A percentile compares a stretch with the other conserved stretches of the same genome.
Evolutionary conservation across 2,888 invertebrate species (phyloP).

Genomic region (Tortricodes alternella): DNA sequence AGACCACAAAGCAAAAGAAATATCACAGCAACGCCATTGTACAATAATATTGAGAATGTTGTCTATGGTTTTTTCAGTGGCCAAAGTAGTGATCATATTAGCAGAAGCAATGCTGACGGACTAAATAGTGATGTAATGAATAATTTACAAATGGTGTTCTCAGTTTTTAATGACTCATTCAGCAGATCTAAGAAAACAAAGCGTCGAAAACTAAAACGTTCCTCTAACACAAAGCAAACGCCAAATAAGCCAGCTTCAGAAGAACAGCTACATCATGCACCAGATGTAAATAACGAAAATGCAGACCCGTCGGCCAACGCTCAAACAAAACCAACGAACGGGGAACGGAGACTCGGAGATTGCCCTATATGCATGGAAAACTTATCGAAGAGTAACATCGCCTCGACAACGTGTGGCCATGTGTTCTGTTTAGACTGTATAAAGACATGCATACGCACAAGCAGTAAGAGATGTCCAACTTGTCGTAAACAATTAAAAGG

Average conservation of each 20-base stretch:
- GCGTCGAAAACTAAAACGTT: neutral
- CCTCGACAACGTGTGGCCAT: constrained; percentile 62
- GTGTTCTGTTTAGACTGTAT: constrained; percentile 59
- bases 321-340: neutral
- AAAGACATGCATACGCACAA: constrained; percentile 41
- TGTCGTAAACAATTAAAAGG: constrained; percentile 52
- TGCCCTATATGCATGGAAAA: constrained; percentile 62
- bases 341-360: constrained; percentile 41
- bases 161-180: neutral
- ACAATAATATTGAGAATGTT: neutral
- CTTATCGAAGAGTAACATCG: constrained; percentile 43
- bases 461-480: constrained; percentile 55
- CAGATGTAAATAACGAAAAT: constrained; percentile 5
- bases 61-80: constrained; percentile 7
- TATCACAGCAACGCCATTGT: neutral
- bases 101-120: neutral
- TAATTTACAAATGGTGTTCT: neutral
- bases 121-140: neutral
- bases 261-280: neutral
- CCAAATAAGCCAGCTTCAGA: neutral
- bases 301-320: neutral
- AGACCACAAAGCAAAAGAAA: neutral
- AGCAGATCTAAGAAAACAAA: neutral
- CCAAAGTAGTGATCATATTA: neutral
- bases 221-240: neutral